Evolutionary conservation across 2,113 vertebrate species (phyloP).

Genomic region (Burhinus oedicnemus): DNA sequence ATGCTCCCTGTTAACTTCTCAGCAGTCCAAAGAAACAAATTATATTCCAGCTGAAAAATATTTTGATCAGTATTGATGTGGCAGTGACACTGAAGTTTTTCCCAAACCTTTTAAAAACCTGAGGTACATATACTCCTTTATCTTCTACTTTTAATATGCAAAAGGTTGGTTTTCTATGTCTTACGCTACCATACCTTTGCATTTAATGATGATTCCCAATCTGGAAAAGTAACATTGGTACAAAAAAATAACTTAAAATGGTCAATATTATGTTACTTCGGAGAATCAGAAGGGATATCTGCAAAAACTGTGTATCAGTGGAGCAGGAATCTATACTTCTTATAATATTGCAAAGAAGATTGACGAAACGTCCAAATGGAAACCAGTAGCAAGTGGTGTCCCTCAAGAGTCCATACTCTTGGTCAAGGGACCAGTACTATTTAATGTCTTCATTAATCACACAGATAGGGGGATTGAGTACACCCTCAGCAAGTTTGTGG

Average conservation of each 20-base stretch:
- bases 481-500: no score
- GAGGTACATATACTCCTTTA: not conserved
- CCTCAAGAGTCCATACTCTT: no score
- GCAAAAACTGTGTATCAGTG: not conserved
- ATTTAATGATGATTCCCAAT: not conserved
- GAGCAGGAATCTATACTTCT: not conserved
- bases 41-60: not conserved
- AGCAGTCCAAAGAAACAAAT: not conserved
- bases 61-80: not conserved
- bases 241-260: not conserved
- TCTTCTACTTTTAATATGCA: not conserved
- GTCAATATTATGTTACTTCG: not conserved
- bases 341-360: no score
- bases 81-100: not conserved
- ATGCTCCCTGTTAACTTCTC: not conserved
- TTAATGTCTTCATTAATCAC: no score
- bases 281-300: not conserved
- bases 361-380: no score
- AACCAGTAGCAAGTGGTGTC: no score
- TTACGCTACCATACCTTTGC: not conserved
- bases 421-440: no score
- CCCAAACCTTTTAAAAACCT: not conserved
- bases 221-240: not conserved
- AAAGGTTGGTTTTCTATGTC: not conserved
- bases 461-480: no score